Base-by-base conservation (phyloP, 2,113 vertebrate species). In the Panthera uncia region DNA sequence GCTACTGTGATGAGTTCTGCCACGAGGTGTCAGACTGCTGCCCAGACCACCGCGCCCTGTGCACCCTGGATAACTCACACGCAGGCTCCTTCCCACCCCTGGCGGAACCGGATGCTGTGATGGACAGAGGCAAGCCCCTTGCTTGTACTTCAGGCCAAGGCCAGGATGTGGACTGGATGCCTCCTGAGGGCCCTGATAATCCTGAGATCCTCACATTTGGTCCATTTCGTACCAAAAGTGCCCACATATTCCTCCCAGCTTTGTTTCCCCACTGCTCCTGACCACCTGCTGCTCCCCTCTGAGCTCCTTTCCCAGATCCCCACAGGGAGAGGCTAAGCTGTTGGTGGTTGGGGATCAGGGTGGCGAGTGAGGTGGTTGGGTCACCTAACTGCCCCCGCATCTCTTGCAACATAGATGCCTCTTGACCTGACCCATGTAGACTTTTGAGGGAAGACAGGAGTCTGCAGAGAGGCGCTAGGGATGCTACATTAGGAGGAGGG, bases 1-100 rank as follows among this genome's bases (percentile, higher is more conserved):
- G 97, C 63, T 98, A 91, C 69, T 98, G 97, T 16, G 98, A 97
- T 74, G 73, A 94, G 12, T 97, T 93, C 93, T 97, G 96, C 86
- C 94, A 2, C 0, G 7, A 41, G n/a, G 36, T 48, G 3, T 36
- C 85, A 27, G 97, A 98, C 79, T 96, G 97, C 95, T 97, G 96
- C 78, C 38, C 27, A 29, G 97, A 97, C 79, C 91, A 93, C 74
- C 4, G 5, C 4, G 23, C 31, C n/a, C 18, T 93, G 66, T 97
- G 96, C 48, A 61, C 9, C n/a, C 63, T 63, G 14, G 86, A 19
- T 57, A 81, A 93, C 3, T 23, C 85, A 19, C 76, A 6, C 0
- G 15, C n/a, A 94, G 91, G 50, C 55, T 79, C 63, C 15, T 33
- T 23, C 63, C 55, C 14, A 76, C 27, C 16, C 13, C 11, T 0